Evolutionary conservation across 2,888 invertebrate species (phyloP), one percentile per base, ranked within the genome.

Genomic region (Plutella xylostella): DNA sequence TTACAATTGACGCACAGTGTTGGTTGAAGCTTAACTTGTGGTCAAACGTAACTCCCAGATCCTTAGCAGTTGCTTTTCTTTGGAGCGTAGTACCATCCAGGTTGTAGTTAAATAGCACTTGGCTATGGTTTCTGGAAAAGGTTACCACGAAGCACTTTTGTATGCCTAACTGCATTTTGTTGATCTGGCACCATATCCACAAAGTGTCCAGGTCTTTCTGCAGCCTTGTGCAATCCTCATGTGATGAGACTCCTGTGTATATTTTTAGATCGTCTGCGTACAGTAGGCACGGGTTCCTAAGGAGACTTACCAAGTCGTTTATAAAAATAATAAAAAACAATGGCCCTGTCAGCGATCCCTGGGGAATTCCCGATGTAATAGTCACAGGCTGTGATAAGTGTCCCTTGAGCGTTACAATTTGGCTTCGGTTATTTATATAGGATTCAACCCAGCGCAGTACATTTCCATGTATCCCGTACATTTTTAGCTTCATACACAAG

Each of bases 261-360:
- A 28, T 28, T n/a, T 28, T 28, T 28, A 28, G n/a, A n/a, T 28
- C 28, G n/a, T 28, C 28, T 9, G 28, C 28, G 28, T 28, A 28
- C n/a, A 28, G n/a, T 9, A 28, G 28, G n/a, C 28, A 3, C 11
- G 9, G 9, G 11, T 9, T 12, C n/a, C n/a, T 28, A 21, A 42
- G 19, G 11, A 7, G 4, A 17, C 6, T 5, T 11, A 20, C 33
- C 3, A 42, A 20, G 21, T 42, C 33, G 15, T 42, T 42, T 3
- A 42, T 42, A n/a, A 31, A 42, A 7, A 42, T 19, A 14, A 31
- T 33, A 15, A 42, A 42, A 17, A 42, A 14, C 3, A 42, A 22
- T 4, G 42, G 42, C 5, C 42, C 42, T 9, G 22, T 3, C 18
- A 22, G 33, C 14, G 42, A 42, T 6, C 31, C 33, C 20, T 42